Evolutionary conservation across 2,888 invertebrate species (phyloP), one percentile per base, ranked within the genome.

Genomic region (Graphium colonna): DNA sequence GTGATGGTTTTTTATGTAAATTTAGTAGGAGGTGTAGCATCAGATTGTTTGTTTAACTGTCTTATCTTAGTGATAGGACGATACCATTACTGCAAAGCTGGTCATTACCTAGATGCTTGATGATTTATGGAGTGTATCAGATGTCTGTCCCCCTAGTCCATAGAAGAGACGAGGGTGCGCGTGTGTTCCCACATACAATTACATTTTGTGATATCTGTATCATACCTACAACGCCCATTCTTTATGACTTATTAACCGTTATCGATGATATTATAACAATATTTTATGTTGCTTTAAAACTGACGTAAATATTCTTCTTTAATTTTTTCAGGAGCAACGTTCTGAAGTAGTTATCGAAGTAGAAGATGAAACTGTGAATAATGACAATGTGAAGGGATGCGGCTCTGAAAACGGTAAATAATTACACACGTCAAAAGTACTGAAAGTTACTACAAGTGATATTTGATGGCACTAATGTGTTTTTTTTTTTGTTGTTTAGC

Each of bases 311-410:
- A 38, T 33, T 16, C 15, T 31, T 28, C 10, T 28, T 36, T 36
- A 36, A 36, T 36, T 10, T 50, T 60, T 53, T 17, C 74, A 95
- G 95, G 93, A 94, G 56, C 95, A 96, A 56, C 92, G 95, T 55
- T 92, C 94, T 40, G 94, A 95, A 82, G 94, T 96, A 59, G 92
- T 94, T 13, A 90, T 97, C 64, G 95, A 95, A 67, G 92, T 96
- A 61, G 86, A 64, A 92, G 93, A 65, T 82, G 95, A 73, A 70
- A 69, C 61, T 55, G 66, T 65, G 64, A 73, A 77, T 62, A 78
- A 70, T 59, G 75, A 70, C 58, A 75, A 61, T 57, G 69, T 67
- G 58, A 68, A 60, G 31, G 71, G 70, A 68, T 72, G 80, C 78
- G 87, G 81, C 87, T 87, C 87, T 88, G 79, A 86, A 73, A 83